Percentiles rank a stretch among this genome's conserved stretches.
Evolutionary conservation across 2,888 invertebrate species (phyloP).

Genomic region (Leuctra nigra): DNA sequence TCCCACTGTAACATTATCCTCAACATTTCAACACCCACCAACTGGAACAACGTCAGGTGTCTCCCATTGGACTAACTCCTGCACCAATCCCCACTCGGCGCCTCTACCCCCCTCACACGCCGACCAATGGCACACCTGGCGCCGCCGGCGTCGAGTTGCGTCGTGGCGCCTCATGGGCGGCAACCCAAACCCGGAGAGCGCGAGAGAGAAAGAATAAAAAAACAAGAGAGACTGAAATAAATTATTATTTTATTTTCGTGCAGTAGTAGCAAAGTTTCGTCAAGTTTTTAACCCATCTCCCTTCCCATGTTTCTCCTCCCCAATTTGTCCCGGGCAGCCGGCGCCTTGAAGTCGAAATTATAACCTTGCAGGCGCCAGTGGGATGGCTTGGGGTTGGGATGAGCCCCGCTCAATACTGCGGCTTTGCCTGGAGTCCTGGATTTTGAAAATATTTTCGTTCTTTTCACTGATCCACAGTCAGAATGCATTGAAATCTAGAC

Average conservation of each 20-base stretch:
- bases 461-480: too few species aligned
- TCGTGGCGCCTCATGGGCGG: background rate
- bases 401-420: background rate
- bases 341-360: background rate
- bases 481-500: too few species aligned
- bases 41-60: background rate
- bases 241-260: background rate
- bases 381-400: background rate
- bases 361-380: too few species aligned
- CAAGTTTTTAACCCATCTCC: too few species aligned
- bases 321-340: background rate
- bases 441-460: too few species aligned
- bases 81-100: background rate
- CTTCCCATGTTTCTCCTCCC: too few species aligned
- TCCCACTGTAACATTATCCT: background rate
- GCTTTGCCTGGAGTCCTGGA: too few species aligned
- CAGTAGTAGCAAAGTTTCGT: background rate
- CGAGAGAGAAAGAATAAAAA: too few species aligned
- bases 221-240: background rate
- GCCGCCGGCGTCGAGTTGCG: background rate
- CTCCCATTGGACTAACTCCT: background rate
- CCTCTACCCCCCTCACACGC: background rate
- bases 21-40: background rate
- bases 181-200: too few species aligned
- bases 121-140: background rate